Evolutionary conservation across 1,140 invertebrate species (phyloP), one percentile per base, ranked within the genome.

Genomic region (Odontomachus brunneus): DNA sequence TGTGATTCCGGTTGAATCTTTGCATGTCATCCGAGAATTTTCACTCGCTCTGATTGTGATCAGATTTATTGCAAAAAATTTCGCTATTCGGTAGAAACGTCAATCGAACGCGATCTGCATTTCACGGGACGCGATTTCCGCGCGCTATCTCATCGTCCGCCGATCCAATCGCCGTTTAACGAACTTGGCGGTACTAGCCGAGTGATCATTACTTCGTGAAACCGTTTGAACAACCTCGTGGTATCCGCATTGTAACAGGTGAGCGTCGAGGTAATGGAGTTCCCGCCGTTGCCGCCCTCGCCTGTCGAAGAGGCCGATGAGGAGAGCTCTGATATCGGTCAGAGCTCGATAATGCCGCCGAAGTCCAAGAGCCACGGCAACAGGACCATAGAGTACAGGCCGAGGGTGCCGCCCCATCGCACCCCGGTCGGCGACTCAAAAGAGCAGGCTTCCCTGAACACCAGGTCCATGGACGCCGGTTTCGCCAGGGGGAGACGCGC

Each of bases 241-340:
- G 22, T 17, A 38, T 19, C 63, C 67, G 24, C n/a, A 66, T 33
- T 59, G 44, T 69, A 94, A 4, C 94, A 96, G 90, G 94, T 95
- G 3, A 94, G 93, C 82, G 94, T 95, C 0, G 95, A 95, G 72
- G 94, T 95, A 29, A 83, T 95, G 17, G 97, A 97, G 82, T 97
- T 97, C 84, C 97, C 97, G n/a, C 97, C 97, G 38, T 92, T 97
- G 53, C 97, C 97, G 11, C 96, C 97, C 1, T 97, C 96, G 0
- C 97, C 96, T 2, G 96, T 97, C 0, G 96, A 97, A 90, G 96
- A 97, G 91, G 96, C 96, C 67, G 96, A 96, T 86, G 96, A 97
- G 85, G 96, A 97, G 83, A 96, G 96, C 87, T 96, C 96, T 14
- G 96, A 97, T 93, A 95, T 96, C 63, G 94, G 94, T 69, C 80